These are phyloP conservation scores for Apodemus sylvaticus DNA, from an alignment of 2,113 vertebrate genomes.

Conservation along the genomic window DNA sequence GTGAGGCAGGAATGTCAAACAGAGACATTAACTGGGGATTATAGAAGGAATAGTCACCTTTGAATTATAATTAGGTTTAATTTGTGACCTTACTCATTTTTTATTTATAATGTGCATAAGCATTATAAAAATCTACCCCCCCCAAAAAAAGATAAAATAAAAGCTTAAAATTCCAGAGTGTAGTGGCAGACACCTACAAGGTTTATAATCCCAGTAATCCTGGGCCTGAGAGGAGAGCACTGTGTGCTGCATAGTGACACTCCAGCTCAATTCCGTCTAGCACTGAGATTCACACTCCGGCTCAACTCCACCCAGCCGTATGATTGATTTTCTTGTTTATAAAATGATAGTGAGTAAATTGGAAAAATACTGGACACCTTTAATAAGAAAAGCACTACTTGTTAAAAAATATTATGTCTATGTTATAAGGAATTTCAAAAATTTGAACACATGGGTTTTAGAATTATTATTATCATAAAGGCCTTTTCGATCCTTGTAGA, in stretches of 20 bases:
- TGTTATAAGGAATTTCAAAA: background rate
- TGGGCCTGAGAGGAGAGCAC: background rate
- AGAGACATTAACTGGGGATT: background rate
- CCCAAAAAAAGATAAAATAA: background rate
- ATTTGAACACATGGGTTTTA: background rate
- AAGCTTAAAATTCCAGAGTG: background rate
- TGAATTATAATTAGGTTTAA: constrained; percentile 34
- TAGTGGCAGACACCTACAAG: too few relatives aligned
- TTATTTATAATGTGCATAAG: background rate
- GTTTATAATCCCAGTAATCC: background rate
- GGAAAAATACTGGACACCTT: background rate
- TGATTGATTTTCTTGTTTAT: constrained; percentile 39
- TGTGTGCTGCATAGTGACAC: too few relatives aligned
- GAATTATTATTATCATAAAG: background rate
- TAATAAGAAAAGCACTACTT: background rate
- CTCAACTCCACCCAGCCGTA: too few relatives aligned
- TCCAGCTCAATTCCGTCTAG: background rate
- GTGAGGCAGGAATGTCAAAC: background rate
- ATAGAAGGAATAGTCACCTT: background rate
- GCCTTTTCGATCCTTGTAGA: background rate
- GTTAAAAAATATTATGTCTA: constrained; percentile 28
- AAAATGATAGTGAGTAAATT: background rate
- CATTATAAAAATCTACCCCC: background rate
- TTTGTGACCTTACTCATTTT: background rate
- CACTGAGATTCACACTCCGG: too few relatives aligned